Evolutionary conservation across 1,140 invertebrate genomes (phyloP), one percentile per base, ranked within the genome.

Genomic region (Zaprionus inermis): DNA sequence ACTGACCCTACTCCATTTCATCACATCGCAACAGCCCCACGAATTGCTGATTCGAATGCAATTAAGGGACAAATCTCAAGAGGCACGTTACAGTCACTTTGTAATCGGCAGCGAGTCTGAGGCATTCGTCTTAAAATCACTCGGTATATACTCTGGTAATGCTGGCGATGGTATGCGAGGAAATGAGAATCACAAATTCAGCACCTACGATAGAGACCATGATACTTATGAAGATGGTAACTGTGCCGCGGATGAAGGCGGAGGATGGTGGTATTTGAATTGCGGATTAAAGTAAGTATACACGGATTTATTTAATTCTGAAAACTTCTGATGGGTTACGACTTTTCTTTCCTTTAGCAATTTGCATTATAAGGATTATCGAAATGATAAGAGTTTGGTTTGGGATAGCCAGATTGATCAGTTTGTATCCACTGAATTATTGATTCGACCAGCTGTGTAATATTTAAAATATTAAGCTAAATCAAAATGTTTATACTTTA

Each of bases 401-500:
- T 63, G 67, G 67, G 34, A 63, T 16, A 12, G 32, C 5, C 0
- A 3, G 9, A 1, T 34, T 1, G 28, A 44, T 3, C 0, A 0
- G 4, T 18, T 16, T 1, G 1, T 2, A 6, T 55, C 30, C 10
- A 22, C 46, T 3, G 67, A 70, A 70, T 24, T 69, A 7, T 6
- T 61, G 36, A 44, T 69, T 32, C 49, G 67, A 0, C 58, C 67
- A 34, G 10, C 38, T 4, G 18, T 49, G 18, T 1, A 5, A 6
- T 49, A 18, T 20, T 49, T 11, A 11, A 20, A 20, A 11, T 5
- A 49, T 22, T 1, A 12, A 11, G 7, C 18, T 22, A 12, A 46
- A 44, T 3, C 28, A 32, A n/a, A 16, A 32, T 5, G 20, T 20
- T 58, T 58, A 28, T 32, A 61, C 49, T 74, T 83, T 73, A 77